Evolutionary conservation across 2,113 vertebrate genomes (phyloP).

Genomic region (Calyptommatus sinebrachiatus): DNA sequence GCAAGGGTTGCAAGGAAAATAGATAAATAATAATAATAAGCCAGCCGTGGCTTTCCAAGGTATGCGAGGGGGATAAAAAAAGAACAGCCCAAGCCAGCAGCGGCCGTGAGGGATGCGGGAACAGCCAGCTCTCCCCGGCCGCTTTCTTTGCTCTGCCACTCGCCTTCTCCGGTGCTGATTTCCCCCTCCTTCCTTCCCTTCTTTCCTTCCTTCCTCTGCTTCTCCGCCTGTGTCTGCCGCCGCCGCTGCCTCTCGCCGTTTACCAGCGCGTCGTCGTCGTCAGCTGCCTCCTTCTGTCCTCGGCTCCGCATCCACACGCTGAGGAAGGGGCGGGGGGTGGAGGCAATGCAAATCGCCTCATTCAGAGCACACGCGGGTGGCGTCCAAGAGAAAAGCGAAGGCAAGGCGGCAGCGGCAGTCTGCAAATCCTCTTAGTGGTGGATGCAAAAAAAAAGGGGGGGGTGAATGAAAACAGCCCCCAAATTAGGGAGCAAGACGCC

Average conservation of each 20-base stretch:
- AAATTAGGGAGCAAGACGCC: constrained; percentile 35
- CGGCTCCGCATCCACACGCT: constrained; percentile 35
- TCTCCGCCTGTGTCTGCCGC: neutral
- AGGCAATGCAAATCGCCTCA: constrained; percentile 56
- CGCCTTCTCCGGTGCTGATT: too few species aligned
- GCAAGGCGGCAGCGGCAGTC: neutral
- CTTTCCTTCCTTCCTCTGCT: neutral
- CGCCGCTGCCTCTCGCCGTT: constrained; percentile 43
- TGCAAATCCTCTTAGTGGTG: constrained; percentile 58
- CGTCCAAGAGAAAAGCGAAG: constrained; percentile 32
- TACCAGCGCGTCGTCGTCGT: constrained; percentile 54
- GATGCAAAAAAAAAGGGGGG: neutral
- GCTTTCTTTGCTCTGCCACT: constrained; percentile 24
- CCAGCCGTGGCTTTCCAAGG: too few species aligned
- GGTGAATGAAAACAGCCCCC: constrained; percentile 8
- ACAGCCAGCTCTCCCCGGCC: constrained; percentile 30
- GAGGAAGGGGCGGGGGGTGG: neutral
- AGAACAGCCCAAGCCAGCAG: constrained; percentile 25
- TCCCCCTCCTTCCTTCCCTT: neutral
- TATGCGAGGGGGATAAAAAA: too few species aligned
- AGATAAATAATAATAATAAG: too few species aligned
- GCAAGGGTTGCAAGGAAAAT: constrained; percentile 55
- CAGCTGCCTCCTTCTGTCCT: constrained; percentile 39
- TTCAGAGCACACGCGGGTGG: constrained; percentile 53
- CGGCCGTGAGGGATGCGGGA: constrained; percentile 9